These are phyloP conservation scores for Ennomos erosarius DNA, from an alignment of 2,888 invertebrate species.

Conservation along the genomic window DNA sequence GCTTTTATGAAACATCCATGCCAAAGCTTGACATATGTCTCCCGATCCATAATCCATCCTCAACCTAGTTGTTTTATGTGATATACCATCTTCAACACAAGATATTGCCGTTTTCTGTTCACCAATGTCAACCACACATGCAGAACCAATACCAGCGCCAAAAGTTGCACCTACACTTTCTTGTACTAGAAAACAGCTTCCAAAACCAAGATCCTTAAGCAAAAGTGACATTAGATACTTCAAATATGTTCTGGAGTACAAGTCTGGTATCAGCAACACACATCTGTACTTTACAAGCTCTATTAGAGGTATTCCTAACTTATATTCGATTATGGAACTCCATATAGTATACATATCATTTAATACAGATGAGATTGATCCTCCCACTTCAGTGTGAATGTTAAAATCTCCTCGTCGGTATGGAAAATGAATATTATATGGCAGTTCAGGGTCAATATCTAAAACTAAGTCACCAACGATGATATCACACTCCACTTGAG, in stretches of 20 bases:
- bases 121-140: slow-evolving; percentile 97
- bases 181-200: slow-evolving; percentile 93
- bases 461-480: slow-evolving; percentile 92
- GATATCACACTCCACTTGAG: slow-evolving; percentile 86
- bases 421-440: slow-evolving; percentile 96
- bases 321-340: slow-evolving; percentile 91
- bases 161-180: slow-evolving; percentile 85
- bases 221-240: slow-evolving; percentile 93
- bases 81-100: slow-evolving; percentile 98
- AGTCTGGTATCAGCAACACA: slow-evolving; percentile 95
- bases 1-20: slow-evolving; percentile 94
- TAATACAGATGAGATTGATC: slow-evolving; percentile 93
- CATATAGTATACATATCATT: slow-evolving; percentile 95
- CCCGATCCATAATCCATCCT: slow-evolving; percentile 95
- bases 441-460: slow-evolving; percentile 87
- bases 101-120: slow-evolving; percentile 98
- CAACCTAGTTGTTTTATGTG: slow-evolving; percentile 93
- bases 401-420: slow-evolving; percentile 95
- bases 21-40: slow-evolving; percentile 95
- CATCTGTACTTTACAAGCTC: slow-evolving; percentile 92
- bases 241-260: slow-evolving; percentile 93
- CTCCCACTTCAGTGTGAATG: slow-evolving; percentile 92
- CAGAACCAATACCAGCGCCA: slow-evolving; percentile 87
- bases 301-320: slow-evolving; percentile 89
- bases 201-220: slow-evolving; percentile 93